phyloP scores from a whole-genome alignment of 2,888 invertebrate genomes.

The Stomorhina lunata region DNA sequence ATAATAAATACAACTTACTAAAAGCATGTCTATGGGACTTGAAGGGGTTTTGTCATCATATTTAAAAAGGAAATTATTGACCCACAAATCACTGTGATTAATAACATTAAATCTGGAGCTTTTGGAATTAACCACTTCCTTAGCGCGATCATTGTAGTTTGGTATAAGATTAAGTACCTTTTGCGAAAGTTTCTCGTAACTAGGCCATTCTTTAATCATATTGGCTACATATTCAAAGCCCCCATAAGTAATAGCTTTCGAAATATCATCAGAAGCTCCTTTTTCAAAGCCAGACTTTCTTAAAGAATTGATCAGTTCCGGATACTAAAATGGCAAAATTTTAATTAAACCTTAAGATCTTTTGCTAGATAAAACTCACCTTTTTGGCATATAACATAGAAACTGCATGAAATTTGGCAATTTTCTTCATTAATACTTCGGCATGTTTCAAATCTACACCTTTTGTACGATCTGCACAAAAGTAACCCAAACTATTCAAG shows the following conservation, averaged over 20 bases:
- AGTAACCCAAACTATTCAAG: slow-evolving; percentile 80
- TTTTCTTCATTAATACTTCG: slow-evolving; percentile 79
- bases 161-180: slow-evolving; percentile 73
- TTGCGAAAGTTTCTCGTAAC: slow-evolving; percentile 76
- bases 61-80: slow-evolving; percentile 80
- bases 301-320: slow-evolving; percentile 61
- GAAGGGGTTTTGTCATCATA: slow-evolving; percentile 70
- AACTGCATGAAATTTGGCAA: slow-evolving; percentile 82
- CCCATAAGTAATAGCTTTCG: slow-evolving; percentile 65
- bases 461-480: slow-evolving; percentile 80
- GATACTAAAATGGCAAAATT: slow-evolving; percentile 63
- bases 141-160: slow-evolving; percentile 69
- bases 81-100: slow-evolving; percentile 81
- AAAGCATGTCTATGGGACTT: slow-evolving; percentile 62
- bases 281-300: slow-evolving; percentile 66
- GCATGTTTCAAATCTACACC: slow-evolving; percentile 81
- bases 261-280: slow-evolving; percentile 62
- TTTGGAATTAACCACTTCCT: slow-evolving; percentile 65
- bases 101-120: slow-evolving; percentile 76
- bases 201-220: slow-evolving; percentile 72
- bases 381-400: slow-evolving; percentile 81
- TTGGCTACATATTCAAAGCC: slow-evolving; percentile 67
- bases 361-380: too few species aligned
- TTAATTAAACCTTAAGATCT: too few species aligned
- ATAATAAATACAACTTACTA: slow-evolving; percentile 68